A percentile compares a stretch with the other conserved stretches of the same genome.
Conservation (phyloP, 2,888 invertebrate species). For the Dexiosoma caninum region DNA sequence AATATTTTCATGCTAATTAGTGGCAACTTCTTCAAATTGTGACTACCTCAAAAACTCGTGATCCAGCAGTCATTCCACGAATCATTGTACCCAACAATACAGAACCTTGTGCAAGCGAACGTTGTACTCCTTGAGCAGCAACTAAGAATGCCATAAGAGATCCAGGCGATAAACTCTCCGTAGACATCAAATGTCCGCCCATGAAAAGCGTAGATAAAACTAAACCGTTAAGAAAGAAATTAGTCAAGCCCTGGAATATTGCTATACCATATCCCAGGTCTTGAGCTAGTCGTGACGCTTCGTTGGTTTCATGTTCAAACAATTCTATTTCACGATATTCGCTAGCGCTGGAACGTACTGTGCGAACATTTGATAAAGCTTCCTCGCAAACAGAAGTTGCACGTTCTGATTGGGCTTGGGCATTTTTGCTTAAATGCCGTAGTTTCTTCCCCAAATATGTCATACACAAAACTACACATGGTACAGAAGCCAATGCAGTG, state of each 20-base stretch:
- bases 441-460: slow-evolving; percentile 88
- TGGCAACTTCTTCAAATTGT: neutral
- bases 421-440: slow-evolving; percentile 85
- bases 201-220: slow-evolving; percentile 92
- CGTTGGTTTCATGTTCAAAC: slow-evolving; percentile 86
- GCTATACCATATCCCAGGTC: slow-evolving; percentile 93
- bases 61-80: slow-evolving; percentile 92
- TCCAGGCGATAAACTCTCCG: slow-evolving; percentile 89
- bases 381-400: slow-evolving; percentile 95
- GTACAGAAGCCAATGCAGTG: slow-evolving; percentile 89
- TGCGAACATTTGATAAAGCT: slow-evolving; percentile 94
- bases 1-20: neutral
- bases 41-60: slow-evolving; percentile 90
- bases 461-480: slow-evolving; percentile 90
- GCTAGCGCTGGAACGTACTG: slow-evolving; percentile 95
- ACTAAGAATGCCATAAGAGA: slow-evolving; percentile 97
- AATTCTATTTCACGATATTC: slow-evolving; percentile 88
- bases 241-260: slow-evolving; percentile 92
- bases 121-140: slow-evolving; percentile 95
- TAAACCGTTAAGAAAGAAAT: slow-evolving; percentile 87
- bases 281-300: slow-evolving; percentile 85
- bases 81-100: slow-evolving; percentile 93
- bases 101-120: slow-evolving; percentile 94
- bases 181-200: slow-evolving; percentile 92
- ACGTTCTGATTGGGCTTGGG: slow-evolving; percentile 91